phyloP scores from a whole-genome alignment of 2,888 invertebrate genomes.

The Megalurothrips usitatus region DNA sequence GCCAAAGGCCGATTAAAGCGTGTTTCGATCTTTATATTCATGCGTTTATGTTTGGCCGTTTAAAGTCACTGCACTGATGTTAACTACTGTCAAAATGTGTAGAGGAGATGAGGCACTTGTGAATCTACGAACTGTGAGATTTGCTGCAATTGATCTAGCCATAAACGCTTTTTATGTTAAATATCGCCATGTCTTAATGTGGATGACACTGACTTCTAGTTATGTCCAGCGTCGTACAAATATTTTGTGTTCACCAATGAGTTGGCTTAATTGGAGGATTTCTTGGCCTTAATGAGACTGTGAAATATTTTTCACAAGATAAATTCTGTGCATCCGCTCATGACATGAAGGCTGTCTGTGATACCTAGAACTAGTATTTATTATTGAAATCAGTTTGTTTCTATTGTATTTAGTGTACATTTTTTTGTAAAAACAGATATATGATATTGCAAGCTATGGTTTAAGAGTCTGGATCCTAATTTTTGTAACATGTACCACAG shows the following conservation, averaged over 20 bases:
- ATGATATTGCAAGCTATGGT: constrained; percentile 23
- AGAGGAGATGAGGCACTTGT: background rate
- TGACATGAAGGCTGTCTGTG: constrained; percentile 15
- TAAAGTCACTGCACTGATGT: constrained; percentile 17
- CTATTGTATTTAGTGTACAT: constrained; percentile 25
- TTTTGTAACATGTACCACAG: constrained; percentile 26
- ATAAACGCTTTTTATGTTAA: constrained; percentile 22
- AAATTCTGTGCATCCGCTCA: constrained; percentile 14
- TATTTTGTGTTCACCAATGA: background rate
- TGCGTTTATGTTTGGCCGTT: background rate
- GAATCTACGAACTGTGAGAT: background rate
- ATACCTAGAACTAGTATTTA: constrained; percentile 21
- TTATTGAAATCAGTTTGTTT: constrained; percentile 18
- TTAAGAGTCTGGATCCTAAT: constrained; percentile 25
- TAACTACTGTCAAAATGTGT: background rate
- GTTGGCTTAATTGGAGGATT: background rate
- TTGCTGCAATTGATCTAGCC: constrained; percentile 22
- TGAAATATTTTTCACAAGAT: background rate
- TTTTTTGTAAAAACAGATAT: constrained; percentile 24
- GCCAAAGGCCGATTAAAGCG: background rate
- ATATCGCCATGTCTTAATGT: background rate
- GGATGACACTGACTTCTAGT: constrained; percentile 1
- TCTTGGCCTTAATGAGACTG: background rate
- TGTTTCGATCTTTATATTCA: background rate
- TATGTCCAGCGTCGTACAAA: background rate